Conservation (phyloP, 2,888 invertebrate species). For the Cryptocephalus primarius region DNA sequence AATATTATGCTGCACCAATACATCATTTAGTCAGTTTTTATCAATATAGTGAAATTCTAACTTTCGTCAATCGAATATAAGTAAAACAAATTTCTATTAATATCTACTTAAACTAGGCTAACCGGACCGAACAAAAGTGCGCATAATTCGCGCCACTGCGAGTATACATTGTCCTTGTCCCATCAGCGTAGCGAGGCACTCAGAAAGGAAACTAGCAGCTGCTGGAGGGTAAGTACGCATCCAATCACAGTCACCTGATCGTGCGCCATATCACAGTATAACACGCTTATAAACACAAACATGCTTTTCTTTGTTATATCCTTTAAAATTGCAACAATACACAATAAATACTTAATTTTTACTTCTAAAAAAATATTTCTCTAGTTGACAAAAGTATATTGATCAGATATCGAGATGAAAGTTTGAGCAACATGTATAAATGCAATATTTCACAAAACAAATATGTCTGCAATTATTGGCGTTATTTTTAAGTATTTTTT, state of each 20-base stretch:
- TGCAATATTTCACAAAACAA: too few species aligned
- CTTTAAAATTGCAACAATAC: too few species aligned
- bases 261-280: slow-evolving; percentile 40
- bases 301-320: slow-evolving; percentile 17
- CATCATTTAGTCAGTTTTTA: too few species aligned
- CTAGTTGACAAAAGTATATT: too few species aligned
- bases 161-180: slow-evolving; percentile 33
- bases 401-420: too few species aligned
- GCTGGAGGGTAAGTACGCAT: slow-evolving; percentile 38
- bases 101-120: slow-evolving; percentile 33
- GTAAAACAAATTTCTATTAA: slow-evolving; percentile 23
- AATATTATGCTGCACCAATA: too few species aligned
- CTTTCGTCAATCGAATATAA: slow-evolving; percentile 25
- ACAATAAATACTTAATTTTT: too few species aligned
- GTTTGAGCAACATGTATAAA: too few species aligned
- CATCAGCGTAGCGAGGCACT: slow-evolving; percentile 39
- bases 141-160: slow-evolving; percentile 19
- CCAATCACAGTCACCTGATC: slow-evolving; percentile 39
- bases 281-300: slow-evolving; percentile 32
- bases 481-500: too few species aligned
- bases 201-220: slow-evolving; percentile 38
- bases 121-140: slow-evolving; percentile 30
- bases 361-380: too few species aligned
- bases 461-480: too few species aligned
- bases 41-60: too few species aligned